Evolutionary conservation across 92 coral and sea anemone genomes (phyloP).

Genomic region (Zoanthus sociatus): DNA sequence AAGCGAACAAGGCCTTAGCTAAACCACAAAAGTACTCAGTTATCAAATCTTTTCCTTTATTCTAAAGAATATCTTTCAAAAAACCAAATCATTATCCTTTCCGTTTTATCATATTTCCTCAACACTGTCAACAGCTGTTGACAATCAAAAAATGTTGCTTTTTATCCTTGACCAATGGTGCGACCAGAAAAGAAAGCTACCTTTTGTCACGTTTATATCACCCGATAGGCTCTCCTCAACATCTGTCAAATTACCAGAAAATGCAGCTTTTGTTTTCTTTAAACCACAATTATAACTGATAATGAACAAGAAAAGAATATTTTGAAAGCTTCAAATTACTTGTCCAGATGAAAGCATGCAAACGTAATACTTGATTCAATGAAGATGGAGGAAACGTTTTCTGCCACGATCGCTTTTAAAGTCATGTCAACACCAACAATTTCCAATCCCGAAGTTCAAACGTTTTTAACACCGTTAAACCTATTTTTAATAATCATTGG

Average conservation of each 20-base stretch:
- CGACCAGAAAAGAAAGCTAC: conserved; percentile 15
- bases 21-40: not conserved
- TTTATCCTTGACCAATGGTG: conserved; percentile 18
- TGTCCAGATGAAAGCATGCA: conserved; percentile 1
- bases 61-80: not conserved
- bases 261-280: conserved; percentile 29
- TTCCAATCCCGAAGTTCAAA: not conserved
- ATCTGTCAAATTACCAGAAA: conserved; percentile 34
- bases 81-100: not conserved
- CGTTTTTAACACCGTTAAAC: conserved; percentile 68
- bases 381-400: not conserved
- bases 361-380: not conserved
- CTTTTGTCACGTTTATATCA: conserved; percentile 22
- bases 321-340: conserved; percentile 37
- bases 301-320: conserved; percentile 23
- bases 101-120: not conserved
- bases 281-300: conserved; percentile 40
- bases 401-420: not conserved
- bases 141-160: not conserved
- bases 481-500: conserved; percentile 66
- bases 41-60: not conserved
- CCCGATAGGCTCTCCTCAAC: conserved; percentile 33
- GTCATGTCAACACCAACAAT: conserved; percentile 7
- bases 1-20: not conserved
- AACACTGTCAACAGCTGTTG: not conserved